Percentiles rank a stretch among this genome's conserved stretches.
These are phyloP conservation scores for Torymus tubicola DNA, from an alignment of 2,888 invertebrate genomes.

Conservation along the genomic window DNA sequence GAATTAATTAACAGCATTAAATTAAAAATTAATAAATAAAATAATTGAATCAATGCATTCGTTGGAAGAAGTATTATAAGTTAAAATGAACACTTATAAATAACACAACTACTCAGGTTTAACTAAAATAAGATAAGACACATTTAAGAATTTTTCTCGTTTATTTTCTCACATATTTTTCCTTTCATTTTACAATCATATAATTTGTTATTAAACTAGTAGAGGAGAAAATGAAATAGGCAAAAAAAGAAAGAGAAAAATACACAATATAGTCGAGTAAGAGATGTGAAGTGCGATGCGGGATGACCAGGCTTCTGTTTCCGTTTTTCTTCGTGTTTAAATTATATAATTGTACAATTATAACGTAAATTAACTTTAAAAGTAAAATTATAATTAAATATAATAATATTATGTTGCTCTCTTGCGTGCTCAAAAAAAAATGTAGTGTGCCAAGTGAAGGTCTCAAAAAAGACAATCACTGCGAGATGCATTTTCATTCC, in stretches of 20 bases:
- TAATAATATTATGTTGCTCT: constrained; percentile 47
- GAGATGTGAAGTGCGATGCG: constrained; percentile 64
- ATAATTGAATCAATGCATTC: too few species aligned
- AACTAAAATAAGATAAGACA: too few species aligned
- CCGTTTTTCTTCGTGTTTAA: constrained; percentile 36
- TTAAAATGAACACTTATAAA: too few species aligned
- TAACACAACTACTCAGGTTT: too few species aligned
- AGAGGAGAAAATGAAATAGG: constrained; percentile 69
- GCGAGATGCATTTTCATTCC: constrained; percentile 37
- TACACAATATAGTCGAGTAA: constrained; percentile 62
- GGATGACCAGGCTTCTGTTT: constrained; percentile 62
- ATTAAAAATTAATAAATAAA: too few species aligned
- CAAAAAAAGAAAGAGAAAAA: constrained; percentile 61
- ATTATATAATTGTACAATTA: constrained; percentile 55
- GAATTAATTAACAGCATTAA: too few species aligned
- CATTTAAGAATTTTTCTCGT: constrained; percentile 57
- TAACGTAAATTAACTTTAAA: constrained; percentile 58
- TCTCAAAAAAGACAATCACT: constrained; percentile 41
- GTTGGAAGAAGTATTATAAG: too few species aligned
- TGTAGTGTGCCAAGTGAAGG: constrained; percentile 51
- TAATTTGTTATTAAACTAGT: constrained; percentile 67
- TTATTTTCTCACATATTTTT: constrained; percentile 64
- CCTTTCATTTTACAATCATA: constrained; percentile 66
- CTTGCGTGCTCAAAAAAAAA: constrained; percentile 43
- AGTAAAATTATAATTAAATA: constrained; percentile 59